These are phyloP conservation scores for Gobionotothen gibberifrons DNA, from an alignment of 2,797 vertebrate genomes.

Conservation along the genomic window DNA sequence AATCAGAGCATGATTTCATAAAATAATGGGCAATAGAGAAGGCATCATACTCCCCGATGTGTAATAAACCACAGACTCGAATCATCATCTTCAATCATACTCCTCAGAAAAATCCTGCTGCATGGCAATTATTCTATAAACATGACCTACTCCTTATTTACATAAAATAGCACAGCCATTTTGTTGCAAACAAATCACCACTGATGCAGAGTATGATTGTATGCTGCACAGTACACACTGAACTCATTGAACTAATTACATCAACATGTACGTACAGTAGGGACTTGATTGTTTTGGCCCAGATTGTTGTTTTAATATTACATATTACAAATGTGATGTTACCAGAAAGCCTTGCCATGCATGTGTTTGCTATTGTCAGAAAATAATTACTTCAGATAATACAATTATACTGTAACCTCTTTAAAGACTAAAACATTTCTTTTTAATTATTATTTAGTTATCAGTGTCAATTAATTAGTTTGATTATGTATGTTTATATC, in stretches of 20 bases:
- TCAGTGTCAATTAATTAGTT: too few relatives aligned
- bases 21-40: background rate
- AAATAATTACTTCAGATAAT: background rate
- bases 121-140: background rate
- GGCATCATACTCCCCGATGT: background rate
- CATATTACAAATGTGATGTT: background rate
- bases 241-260: too few relatives aligned
- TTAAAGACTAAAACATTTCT: background rate
- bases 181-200: slow-evolving; percentile 3
- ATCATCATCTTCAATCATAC: slow-evolving; percentile 10
- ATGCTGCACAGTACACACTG: background rate
- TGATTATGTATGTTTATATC: background rate
- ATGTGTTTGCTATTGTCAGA: background rate
- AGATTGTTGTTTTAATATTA: too few relatives aligned
- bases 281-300: too few relatives aligned
- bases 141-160: slow-evolving; percentile 2
- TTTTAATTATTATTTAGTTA: too few relatives aligned
- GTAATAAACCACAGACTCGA: slow-evolving; percentile 13
- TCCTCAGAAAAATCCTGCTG: background rate
- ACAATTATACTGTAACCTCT: background rate
- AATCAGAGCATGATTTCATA: background rate
- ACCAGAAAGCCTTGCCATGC: background rate
- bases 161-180: background rate
- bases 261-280: too few relatives aligned
- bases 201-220: background rate